Percentiles rank a stretch among this genome's conserved stretches.
phyloP scores from a whole-genome alignment of 2,797 vertebrate genomes.

The Sciurus vulgaris region DNA sequence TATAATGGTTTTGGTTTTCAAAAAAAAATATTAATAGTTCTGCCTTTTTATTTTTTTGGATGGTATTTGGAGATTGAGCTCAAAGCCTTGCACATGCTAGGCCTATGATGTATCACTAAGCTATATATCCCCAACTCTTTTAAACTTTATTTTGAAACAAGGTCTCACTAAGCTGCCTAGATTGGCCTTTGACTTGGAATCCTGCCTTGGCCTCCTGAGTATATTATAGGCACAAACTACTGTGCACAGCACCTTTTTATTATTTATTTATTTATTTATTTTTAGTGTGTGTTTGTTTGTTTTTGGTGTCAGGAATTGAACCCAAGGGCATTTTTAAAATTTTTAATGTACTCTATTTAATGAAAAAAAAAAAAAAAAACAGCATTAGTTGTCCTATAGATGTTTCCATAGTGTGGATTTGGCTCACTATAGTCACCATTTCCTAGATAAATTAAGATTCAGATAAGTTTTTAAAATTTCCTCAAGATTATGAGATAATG shows the following conservation, averaged over 20 bases:
- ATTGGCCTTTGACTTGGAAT: neutral
- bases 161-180: neutral
- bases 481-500: neutral
- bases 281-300: no score
- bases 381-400: neutral
- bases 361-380: neutral
- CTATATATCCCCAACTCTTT: neutral
- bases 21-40: neutral
- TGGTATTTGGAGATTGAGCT: neutral
- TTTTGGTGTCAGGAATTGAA: no score
- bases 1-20: slow-evolving; percentile 40
- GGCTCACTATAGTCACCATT: neutral
- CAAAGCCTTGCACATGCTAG: neutral
- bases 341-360: neutral
- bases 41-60: neutral
- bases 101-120: neutral
- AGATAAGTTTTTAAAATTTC: slow-evolving; percentile 18
- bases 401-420: slow-evolving; percentile 1
- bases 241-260: neutral
- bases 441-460: slow-evolving; percentile 41
- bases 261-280: neutral
- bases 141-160: neutral
- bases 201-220: neutral
- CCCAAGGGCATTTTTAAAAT: no score
- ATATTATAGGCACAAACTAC: neutral